Evolutionary conservation across 2,888 invertebrate species (phyloP).

Genomic region (Eumerus sabulonum): DNA sequence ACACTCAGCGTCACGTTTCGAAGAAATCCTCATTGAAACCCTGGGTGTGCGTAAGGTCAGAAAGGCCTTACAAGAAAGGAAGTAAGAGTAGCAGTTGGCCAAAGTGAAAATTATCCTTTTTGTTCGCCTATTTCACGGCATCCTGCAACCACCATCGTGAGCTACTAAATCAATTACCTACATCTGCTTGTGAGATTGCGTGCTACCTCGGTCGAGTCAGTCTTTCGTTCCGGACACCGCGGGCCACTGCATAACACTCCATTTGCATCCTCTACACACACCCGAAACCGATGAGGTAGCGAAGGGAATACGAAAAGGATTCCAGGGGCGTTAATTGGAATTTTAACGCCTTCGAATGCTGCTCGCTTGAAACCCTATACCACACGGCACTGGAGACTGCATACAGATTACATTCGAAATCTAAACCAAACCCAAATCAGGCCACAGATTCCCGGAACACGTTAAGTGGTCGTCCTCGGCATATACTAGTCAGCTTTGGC

Average conservation of each 20-base stretch:
- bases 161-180: slow-evolving; percentile 62
- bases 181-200: slow-evolving; percentile 50
- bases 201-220: slow-evolving; percentile 37
- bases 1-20: slow-evolving; percentile 12
- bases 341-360: slow-evolving; percentile 60
- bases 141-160: slow-evolving; percentile 15
- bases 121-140: slow-evolving; percentile 58
- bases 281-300: neutral
- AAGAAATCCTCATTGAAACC: slow-evolving; percentile 8
- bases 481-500: slow-evolving; percentile 13
- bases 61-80: slow-evolving; percentile 26
- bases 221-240: slow-evolving; percentile 51
- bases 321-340: slow-evolving; percentile 63
- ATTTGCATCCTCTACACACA: slow-evolving; percentile 47
- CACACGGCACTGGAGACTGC: slow-evolving; percentile 25
- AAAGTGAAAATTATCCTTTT: slow-evolving; percentile 56
- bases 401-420: slow-evolving; percentile 44
- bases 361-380: slow-evolving; percentile 50
- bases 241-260: slow-evolving; percentile 38
- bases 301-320: slow-evolving; percentile 17
- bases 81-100: slow-evolving; percentile 57
- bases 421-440: slow-evolving; percentile 32
- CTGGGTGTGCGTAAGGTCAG: too few relatives aligned
- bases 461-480: slow-evolving; percentile 20
- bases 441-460: slow-evolving; percentile 35